phyloP scores from a whole-genome alignment of 92 coral and sea anemone genomes.

The Metridium senile region DNA sequence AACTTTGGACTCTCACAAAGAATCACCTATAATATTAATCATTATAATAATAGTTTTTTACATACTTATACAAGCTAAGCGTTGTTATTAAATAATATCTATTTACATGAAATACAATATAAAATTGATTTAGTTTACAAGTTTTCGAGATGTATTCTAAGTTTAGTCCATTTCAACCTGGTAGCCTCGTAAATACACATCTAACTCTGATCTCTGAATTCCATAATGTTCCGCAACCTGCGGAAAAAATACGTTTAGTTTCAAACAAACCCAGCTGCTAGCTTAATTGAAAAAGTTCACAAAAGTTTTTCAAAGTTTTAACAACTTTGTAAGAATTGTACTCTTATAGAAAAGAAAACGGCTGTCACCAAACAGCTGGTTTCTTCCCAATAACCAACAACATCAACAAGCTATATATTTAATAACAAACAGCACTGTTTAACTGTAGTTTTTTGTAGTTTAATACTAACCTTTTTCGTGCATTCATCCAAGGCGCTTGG shows the following conservation, averaged over 20 bases:
- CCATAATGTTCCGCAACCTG: slow-evolving; percentile 93
- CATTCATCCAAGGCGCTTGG: slow-evolving; percentile 32
- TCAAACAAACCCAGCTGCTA: too few relatives aligned
- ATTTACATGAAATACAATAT: slow-evolving; percentile 28
- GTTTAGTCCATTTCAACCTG: slow-evolving; percentile 43
- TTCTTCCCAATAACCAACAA: neutral
- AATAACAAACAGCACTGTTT: slow-evolving; percentile 1
- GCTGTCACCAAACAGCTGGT: neutral
- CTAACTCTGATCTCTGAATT: slow-evolving; percentile 86
- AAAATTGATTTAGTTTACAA: neutral
- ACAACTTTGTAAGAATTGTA: slow-evolving; percentile 1
- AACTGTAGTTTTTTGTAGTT: neutral
- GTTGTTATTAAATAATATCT: neutral
- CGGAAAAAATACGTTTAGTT: too few relatives aligned
- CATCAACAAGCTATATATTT: neutral
- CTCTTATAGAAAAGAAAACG: neutral
- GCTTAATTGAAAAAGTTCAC: neutral
- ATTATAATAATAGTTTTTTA: neutral
- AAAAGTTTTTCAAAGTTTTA: neutral
- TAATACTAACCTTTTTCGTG: slow-evolving; percentile 26
- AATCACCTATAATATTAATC: neutral
- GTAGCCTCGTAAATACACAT: slow-evolving; percentile 85
- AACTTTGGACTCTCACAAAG: neutral
- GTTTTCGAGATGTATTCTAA: neutral
- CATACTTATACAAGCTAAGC: neutral